Evolutionary conservation across 2,797 vertebrate species (phyloP).

Genomic region (Liparis tanakae): DNA sequence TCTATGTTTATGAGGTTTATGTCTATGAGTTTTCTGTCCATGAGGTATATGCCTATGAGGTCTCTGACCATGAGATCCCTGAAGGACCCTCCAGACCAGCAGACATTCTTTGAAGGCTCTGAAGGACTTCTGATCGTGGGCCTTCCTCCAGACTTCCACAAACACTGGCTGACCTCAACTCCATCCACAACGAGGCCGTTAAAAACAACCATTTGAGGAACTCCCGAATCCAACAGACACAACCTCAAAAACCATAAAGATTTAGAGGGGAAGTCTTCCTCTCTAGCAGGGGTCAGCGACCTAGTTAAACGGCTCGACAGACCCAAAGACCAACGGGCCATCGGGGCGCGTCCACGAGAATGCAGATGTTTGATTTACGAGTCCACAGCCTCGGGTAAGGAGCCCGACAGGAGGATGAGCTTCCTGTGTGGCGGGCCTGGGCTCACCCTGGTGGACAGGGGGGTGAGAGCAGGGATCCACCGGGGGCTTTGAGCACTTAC

Average conservation of each 20-base stretch:
- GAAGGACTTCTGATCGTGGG: neutral
- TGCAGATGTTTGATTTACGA: conserved; percentile 16
- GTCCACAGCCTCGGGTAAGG: conserved; percentile 3
- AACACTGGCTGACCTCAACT: conserved; percentile 12
- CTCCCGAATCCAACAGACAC: conserved; percentile 13
- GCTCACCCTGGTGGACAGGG: conserved; percentile 1
- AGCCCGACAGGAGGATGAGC: conserved; percentile 1
- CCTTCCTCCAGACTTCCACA: neutral
- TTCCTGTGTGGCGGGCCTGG: conserved; percentile 1
- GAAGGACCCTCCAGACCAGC: neutral
- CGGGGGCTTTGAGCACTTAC: conserved; percentile 3
- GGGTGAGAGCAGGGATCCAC: conserved; percentile 10
- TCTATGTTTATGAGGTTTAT: too few relatives aligned
- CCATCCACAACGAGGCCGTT: neutral
- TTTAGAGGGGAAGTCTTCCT: conserved; percentile 6
- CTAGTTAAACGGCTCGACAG: conserved; percentile 21
- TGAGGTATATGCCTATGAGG: neutral
- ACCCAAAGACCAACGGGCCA: conserved; percentile 19
- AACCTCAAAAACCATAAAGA: conserved; percentile 8
- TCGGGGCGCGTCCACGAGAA: neutral
- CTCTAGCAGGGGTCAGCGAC: conserved; percentile 6
- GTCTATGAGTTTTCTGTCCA: too few relatives aligned
- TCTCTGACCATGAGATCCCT: neutral
- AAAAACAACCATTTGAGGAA: conserved; percentile 7
- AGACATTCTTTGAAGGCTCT: neutral